Evolutionary conservation across 1,140 invertebrate genomes (phyloP).

Genomic region (Polyergus mexicanus): DNA sequence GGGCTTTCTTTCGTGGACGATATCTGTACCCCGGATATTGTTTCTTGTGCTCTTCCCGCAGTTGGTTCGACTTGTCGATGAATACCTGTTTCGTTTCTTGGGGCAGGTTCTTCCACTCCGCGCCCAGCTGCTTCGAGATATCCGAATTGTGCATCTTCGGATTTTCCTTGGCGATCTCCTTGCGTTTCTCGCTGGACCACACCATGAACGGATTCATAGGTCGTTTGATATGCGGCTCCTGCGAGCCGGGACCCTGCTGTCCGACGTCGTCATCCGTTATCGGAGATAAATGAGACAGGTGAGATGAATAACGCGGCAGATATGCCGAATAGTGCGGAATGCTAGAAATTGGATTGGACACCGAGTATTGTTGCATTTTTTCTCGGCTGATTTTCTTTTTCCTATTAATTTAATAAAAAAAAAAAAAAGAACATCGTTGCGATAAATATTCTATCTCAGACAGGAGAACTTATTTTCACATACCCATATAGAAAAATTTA

Average conservation of each 20-base stretch:
- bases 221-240: slow-evolving; percentile 92
- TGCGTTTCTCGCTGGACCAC: slow-evolving; percentile 98
- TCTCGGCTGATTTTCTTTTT: neutral
- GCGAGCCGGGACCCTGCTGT: slow-evolving; percentile 80
- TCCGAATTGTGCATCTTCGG: slow-evolving; percentile 99
- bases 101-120: slow-evolving; percentile 98
- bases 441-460: too few relatives aligned
- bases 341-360: too few relatives aligned
- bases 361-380: neutral
- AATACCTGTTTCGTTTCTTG: slow-evolving; percentile 98
- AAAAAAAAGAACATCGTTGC: too few relatives aligned
- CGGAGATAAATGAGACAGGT: too few relatives aligned
- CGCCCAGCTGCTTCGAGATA: slow-evolving; percentile 98
- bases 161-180: slow-evolving; percentile 99
- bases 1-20: too few relatives aligned
- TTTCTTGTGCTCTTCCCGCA: slow-evolving; percentile 99
- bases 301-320: too few relatives aligned
- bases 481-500: too few relatives aligned
- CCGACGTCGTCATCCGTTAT: slow-evolving; percentile 48
- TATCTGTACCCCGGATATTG: slow-evolving; percentile 99
- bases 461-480: too few relatives aligned
- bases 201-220: slow-evolving; percentile 99
- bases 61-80: slow-evolving; percentile 99
- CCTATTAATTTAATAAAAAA: too few relatives aligned
- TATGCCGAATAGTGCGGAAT: too few relatives aligned